Evolutionary conservation across 2,888 invertebrate genomes (phyloP), one percentile per base, ranked within the genome.

Genomic region (Hofmannophila pseudospretella): DNA sequence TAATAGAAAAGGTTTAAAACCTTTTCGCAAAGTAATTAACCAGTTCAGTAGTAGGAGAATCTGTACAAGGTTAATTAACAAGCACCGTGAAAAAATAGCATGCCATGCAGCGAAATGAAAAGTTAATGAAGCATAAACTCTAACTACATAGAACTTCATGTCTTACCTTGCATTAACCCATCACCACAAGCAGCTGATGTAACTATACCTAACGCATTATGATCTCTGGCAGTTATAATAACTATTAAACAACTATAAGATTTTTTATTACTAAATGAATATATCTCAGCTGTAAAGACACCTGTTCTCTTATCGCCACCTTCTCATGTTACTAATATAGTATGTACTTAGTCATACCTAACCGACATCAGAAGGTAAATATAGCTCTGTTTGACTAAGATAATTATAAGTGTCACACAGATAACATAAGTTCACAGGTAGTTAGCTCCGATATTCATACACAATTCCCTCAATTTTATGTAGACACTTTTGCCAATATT

Each of bases 91-190:
- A 48, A 41, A 42, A 41, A 51, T 56, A 64, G 58, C 56, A 61
- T 47, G 47, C 42, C 53, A 67, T 67, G 71, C 69, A 51, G 60
- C 61, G 67, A 64, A 73, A 70, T 73, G 72, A 69, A 58, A n/a
- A 62, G 63, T 63, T 67, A 65, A 67, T 65, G 60, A 72, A 68
- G 69, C 69, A 55, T 47, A 52, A 57, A 41, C 39, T 39, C 44
- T 29, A 35, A 5, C 59, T 59, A 65, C 50, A 52, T 48, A 57
- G 42, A 50, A 54, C 47, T 45, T 40, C 43, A 39, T 36, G 40
- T 67, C 84, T 85, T 82, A 82, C 84, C 81, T 85, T 58, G 23
- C 38, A 34, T 57, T 54, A 68, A 62, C 77, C 85, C 82, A 74
- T 74, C 85, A 85, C 84, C 84, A 68, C 45, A 62, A 71, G 67